A percentile compares a stretch with the other conserved stretches of the same genome.
These are phyloP conservation scores for Dryobota labecula DNA, from an alignment of 2,888 invertebrate species.

Conservation along the genomic window DNA sequence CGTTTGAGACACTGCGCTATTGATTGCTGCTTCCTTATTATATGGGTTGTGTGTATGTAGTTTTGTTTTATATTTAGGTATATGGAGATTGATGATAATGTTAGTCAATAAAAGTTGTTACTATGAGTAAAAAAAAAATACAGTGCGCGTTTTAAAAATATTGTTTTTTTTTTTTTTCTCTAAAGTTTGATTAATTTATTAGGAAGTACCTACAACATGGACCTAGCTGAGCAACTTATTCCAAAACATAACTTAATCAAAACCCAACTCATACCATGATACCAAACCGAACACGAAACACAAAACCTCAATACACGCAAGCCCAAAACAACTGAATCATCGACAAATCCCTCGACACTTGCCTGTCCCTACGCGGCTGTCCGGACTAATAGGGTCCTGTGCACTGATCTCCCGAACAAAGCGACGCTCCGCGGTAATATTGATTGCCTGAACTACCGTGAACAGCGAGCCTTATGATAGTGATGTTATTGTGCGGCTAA, in stretches of 20 bases:
- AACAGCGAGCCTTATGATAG: conserved; percentile 56
- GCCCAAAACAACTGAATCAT: conserved; percentile 38
- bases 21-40: conserved; percentile 54
- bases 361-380: conserved; percentile 69
- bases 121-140: too few relatives aligned
- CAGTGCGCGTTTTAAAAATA: too few relatives aligned
- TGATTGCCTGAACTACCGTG: conserved; percentile 69
- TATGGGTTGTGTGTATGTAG: not conserved
- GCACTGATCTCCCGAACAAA: conserved; percentile 71
- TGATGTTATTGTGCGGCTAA: conserved; percentile 54
- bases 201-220: not conserved
- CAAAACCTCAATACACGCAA: conserved; percentile 22
- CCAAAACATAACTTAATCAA: conserved; percentile 21
- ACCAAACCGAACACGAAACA: conserved; percentile 9
- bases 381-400: conserved; percentile 78
- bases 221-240: not conserved
- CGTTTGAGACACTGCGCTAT: conserved; percentile 52
- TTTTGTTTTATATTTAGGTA: not conserved
- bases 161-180: not conserved
- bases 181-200: not conserved
- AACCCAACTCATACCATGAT: not conserved
- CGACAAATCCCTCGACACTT: conserved; percentile 60
- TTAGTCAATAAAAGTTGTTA: not conserved
- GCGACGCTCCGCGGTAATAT: conserved; percentile 66
- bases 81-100: not conserved